These are phyloP conservation scores for Drosophila busckii DNA, from an alignment of 1,140 invertebrate species.

Conservation along the genomic window DNA sequence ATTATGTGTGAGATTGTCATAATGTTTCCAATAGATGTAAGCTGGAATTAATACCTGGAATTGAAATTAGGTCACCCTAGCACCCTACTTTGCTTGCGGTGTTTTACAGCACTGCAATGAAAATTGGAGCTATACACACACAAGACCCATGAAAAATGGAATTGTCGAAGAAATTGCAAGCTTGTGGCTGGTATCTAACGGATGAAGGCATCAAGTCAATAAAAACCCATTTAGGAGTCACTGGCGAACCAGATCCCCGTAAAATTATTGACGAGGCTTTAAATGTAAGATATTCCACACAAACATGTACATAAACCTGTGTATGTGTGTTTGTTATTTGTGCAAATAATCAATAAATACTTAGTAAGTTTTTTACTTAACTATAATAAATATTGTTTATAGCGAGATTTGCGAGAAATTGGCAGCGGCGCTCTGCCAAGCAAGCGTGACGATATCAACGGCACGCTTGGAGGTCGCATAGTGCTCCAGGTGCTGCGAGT, in stretches of 20 bases:
- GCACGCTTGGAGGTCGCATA: constrained; percentile 84
- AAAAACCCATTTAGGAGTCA: constrained; percentile 21
- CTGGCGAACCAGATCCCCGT: constrained; percentile 29
- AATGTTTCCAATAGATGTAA: no score
- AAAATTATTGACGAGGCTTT: constrained; percentile 61
- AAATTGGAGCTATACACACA: constrained; percentile 14
- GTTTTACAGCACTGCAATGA: no score
- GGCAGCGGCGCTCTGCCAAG: constrained; percentile 81
- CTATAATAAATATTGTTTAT: constrained; percentile 47
- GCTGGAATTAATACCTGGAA: no score
- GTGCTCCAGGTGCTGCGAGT: constrained; percentile 93
- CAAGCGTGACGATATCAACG: constrained; percentile 81
- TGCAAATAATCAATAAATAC: no score
- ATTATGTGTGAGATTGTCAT: no score
- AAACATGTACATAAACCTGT: no score
- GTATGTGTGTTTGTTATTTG: no score
- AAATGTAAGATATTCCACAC: constrained; percentile 33
- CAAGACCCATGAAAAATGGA: constrained; percentile 69
- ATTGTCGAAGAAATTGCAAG: constrained; percentile 78
- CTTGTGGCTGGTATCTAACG: constrained; percentile 36
- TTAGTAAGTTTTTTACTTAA: constrained; percentile 4
- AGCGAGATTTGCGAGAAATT: constrained; percentile 90
- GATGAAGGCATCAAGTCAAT: constrained; percentile 40
- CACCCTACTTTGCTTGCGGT: no score
- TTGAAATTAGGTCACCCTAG: no score